phyloP scores from a whole-genome alignment of 2,113 vertebrate genomes.

The Irena cyanogastra region DNA sequence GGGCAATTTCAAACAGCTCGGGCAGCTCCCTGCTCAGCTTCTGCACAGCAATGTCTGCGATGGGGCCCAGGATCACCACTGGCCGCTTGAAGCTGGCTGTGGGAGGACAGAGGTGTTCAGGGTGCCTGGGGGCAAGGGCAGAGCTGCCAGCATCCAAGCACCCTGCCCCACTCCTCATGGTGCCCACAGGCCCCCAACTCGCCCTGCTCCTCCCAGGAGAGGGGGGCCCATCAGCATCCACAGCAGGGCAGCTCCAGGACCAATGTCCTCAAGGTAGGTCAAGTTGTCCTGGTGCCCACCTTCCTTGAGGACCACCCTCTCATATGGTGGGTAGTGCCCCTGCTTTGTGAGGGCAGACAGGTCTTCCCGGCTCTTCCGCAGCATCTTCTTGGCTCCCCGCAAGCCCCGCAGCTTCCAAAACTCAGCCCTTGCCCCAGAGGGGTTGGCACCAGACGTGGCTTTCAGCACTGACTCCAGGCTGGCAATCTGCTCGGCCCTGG shows the following conservation, averaged over 20 bases:
- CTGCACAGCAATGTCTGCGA: conserved; percentile 91
- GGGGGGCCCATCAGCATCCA: rapidly evolving
- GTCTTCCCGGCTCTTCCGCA: conserved; percentile 83
- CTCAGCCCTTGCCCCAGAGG: conserved; percentile 81
- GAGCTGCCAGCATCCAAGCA: neutral
- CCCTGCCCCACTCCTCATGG: rapidly evolving
- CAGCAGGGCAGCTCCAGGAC: neutral
- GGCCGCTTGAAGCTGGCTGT: conserved; percentile 93
- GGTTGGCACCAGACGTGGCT: conserved; percentile 9
- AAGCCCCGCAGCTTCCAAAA: conserved; percentile 97
- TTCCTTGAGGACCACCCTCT: conserved; percentile 89
- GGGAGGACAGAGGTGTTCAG: neutral
- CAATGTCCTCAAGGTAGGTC: rapidly evolving
- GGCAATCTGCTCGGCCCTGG: conserved; percentile 88
- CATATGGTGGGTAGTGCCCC: conserved; percentile 90
- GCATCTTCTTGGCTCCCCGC: conserved; percentile 86
- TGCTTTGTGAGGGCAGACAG: conserved; percentile 90
- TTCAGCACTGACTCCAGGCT: conserved; percentile 80
- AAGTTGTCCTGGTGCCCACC: conserved; percentile 65
- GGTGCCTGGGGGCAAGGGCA: neutral
- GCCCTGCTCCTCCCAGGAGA: neutral
- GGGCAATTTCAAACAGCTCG: conserved; percentile 83
- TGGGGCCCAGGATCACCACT: conserved; percentile 91
- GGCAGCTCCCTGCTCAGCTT: conserved; percentile 85
- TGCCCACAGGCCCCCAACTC: neutral